Evolutionary conservation across 2,797 vertebrate genomes (phyloP).

Genomic region (Sciurus vulgaris): DNA sequence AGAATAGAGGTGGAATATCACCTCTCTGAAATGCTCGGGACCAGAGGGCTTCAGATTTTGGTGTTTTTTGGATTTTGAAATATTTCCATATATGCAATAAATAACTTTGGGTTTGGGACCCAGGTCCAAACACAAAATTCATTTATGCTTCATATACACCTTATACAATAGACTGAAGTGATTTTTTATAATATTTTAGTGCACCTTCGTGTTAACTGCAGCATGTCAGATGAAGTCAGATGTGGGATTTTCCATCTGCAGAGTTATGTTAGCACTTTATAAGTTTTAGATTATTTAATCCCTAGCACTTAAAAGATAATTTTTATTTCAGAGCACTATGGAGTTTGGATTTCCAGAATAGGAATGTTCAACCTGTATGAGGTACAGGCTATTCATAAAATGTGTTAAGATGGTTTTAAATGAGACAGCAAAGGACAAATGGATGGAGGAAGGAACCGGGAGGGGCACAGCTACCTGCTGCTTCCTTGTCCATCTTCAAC

Average conservation of each 20-base stretch:
- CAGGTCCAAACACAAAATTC: background rate
- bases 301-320: no score
- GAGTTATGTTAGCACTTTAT: no score
- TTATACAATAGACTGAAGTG: background rate
- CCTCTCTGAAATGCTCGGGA: background rate
- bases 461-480: background rate
- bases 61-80: background rate
- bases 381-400: background rate
- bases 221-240: background rate
- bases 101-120: background rate
- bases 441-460: fast-evolving
- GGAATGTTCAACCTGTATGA: background rate
- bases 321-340: background rate
- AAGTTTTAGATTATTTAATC: background rate
- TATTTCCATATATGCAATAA: background rate
- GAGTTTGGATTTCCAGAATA: background rate
- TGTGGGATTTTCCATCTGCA: background rate
- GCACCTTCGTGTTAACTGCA: background rate
- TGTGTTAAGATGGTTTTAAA: background rate
- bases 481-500: fast-evolving
- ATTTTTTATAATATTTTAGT: background rate
- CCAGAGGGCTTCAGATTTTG: no score
- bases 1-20: background rate
- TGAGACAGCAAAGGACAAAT: background rate
- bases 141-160: background rate